Evolutionary conservation across 2,113 vertebrate genomes (phyloP), one percentile per base, ranked within the genome.

Genomic region (Manacus vitellinus): DNA sequence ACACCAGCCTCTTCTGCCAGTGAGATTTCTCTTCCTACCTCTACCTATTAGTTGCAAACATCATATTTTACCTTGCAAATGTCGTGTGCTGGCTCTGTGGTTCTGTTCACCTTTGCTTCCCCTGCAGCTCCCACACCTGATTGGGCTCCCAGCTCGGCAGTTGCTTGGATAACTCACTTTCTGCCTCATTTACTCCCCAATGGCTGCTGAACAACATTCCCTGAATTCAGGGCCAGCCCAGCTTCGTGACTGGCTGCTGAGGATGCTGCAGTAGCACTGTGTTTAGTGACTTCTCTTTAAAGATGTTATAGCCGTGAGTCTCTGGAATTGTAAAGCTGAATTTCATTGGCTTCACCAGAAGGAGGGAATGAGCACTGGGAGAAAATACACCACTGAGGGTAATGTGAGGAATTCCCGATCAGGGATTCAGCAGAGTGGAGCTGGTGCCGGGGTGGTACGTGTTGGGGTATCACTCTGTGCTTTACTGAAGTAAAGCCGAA

Each of bases 121-220:
- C 62, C 55, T 91, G 79, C 90, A 87, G 85, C 85, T 95, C 77
- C 82, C 92, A 54, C 70, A 71, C 73, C 87, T 77, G 83, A 80
- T 3, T 75, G 84, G 71, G 71, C 85, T 95, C 71, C 71, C 4
- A 1, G 92, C 92, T 79, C 89, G 0, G 54, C 84, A 86, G 67
- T 54, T 73, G 56, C 88, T 74, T 89, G 75, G 31, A 80, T 71
- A 23, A 70, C 46, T 96, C 77, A 22, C 83, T 87, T 97, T 95
- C 92, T 96, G 95, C 94, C 88, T 95, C 92, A 89, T 95, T 97
- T 82, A 22, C 89, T 92, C 74, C 78, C 90, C 89, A 74, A 59
- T 90, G 78, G 12, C 75, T 8, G 22, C 88, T 65, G 54, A 66
- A 59, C 39, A 5, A 35, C 1, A 3, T 47, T 73, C 76, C 74